Conservation (phyloP, 37 sponge, comb jelly and placozoan species). For the Lycopodina hypogea region DNA sequence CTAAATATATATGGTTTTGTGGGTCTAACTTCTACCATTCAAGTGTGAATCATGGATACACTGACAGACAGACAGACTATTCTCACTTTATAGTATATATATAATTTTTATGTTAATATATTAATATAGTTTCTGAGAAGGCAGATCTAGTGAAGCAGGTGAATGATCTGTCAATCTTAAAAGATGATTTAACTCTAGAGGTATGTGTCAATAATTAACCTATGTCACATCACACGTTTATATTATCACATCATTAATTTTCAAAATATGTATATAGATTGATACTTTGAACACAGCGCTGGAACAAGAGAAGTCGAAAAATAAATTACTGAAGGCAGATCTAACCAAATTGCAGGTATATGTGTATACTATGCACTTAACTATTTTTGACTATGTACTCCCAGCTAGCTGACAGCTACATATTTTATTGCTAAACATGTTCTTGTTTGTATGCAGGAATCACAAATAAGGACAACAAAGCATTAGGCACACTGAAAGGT, state of each 20-base stretch:
- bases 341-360: conserved; percentile 39
- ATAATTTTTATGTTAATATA: too few species aligned
- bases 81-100: too few species aligned
- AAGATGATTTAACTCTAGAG: conserved; percentile 48
- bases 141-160: conserved; percentile 43
- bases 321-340: conserved; percentile 34
- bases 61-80: too few species aligned
- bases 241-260: background rate
- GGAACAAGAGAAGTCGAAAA: conserved; percentile 51
- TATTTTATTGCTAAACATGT: too few species aligned
- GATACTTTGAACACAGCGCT: conserved; percentile 9
- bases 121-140: conserved; percentile 33
- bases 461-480: too few species aligned
- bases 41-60: too few species aligned
- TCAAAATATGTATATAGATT: conserved; percentile 13
- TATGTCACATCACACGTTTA: background rate
- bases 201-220: background rate
- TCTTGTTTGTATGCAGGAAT: too few species aligned
- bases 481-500: too few species aligned
- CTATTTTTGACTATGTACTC: too few species aligned
- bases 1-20: too few species aligned
- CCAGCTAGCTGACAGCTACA: too few species aligned
- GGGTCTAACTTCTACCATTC: too few species aligned
- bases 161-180: conserved; percentile 20
- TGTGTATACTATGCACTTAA: background rate